Conservation (phyloP, 2,113 vertebrate species). For the Trematocara macrostoma region DNA sequence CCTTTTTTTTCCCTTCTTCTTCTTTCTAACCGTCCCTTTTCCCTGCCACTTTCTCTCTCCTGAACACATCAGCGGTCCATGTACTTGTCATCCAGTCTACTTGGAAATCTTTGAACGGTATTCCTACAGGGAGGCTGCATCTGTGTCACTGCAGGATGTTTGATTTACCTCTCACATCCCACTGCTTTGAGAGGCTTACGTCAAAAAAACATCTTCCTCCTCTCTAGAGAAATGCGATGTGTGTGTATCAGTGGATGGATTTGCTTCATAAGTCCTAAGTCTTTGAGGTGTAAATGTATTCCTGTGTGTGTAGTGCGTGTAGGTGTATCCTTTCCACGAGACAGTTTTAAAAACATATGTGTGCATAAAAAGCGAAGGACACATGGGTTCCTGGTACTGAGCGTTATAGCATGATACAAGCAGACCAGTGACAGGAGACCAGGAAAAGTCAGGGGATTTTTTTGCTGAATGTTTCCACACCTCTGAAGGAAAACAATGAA, state of each 20-base stretch:
- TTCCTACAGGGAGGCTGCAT: conserved; percentile 11
- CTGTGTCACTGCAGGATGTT: conserved; percentile 20
- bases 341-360: conserved; percentile 18
- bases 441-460: not conserved
- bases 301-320: not conserved
- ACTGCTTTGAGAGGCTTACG: conserved; percentile 8
- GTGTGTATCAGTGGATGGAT: not conserved
- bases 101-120: conserved; percentile 28
- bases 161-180: conserved; percentile 2
- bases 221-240: not conserved
- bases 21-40: not conserved
- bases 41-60: not conserved
- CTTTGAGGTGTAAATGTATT: not conserved
- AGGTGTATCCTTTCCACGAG: not conserved
- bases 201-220: conserved; percentile 25
- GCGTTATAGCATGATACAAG: conserved; percentile 19
- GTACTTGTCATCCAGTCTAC: conserved; percentile 7
- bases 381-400: not conserved
- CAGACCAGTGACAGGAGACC: not conserved
- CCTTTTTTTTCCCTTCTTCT: not conserved
- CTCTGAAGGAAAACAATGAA: not conserved
- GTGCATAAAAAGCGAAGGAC: conserved; percentile 25
- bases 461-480: conserved; percentile 18
- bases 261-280: not conserved
- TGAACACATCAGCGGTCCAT: not conserved